Percentiles rank a stretch among this genome's conserved stretches.
phyloP scores from a whole-genome alignment of 2,797 vertebrate genomes.

The Aeoliscus strigatus region DNA sequence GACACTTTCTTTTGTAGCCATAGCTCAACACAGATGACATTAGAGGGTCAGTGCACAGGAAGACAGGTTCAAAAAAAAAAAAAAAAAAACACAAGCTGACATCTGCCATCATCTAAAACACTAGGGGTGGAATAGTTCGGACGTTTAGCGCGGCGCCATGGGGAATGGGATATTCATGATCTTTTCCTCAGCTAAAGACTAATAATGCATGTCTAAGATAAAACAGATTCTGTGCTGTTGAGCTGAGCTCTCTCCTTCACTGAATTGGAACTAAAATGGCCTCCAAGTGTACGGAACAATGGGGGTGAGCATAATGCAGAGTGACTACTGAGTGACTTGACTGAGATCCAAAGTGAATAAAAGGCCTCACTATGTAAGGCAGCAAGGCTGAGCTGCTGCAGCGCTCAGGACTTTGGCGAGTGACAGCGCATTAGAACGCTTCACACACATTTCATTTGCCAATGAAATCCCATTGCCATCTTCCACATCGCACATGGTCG shows the following conservation, averaged over 20 bases:
- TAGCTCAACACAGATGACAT: too few relatives aligned
- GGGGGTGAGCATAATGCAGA: slow-evolving; percentile 75
- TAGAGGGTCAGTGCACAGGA: too few relatives aligned
- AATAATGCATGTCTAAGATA: slow-evolving; percentile 53
- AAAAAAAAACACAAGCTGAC: too few relatives aligned
- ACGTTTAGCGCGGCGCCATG: background rate
- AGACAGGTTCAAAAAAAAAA: too few relatives aligned
- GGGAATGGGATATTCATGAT: slow-evolving; percentile 13
- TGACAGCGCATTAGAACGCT: slow-evolving; percentile 66
- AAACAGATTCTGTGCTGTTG: slow-evolving; percentile 51
- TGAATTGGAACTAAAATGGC: slow-evolving; percentile 77
- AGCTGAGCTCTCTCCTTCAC: slow-evolving; percentile 59
- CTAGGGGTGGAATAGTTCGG: too few relatives aligned
- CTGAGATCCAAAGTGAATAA: slow-evolving; percentile 77
- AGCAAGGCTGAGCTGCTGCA: slow-evolving; percentile 65
- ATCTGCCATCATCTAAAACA: too few relatives aligned
- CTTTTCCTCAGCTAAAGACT: slow-evolving; percentile 36
- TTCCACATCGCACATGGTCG: slow-evolving; percentile 44
- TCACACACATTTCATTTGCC: slow-evolving; percentile 66
- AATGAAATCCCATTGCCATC: slow-evolving; percentile 64
- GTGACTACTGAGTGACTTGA: slow-evolving; percentile 79
- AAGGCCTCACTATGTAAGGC: slow-evolving; percentile 73
- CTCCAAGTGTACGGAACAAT: slow-evolving; percentile 76
- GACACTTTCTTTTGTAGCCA: too few relatives aligned
- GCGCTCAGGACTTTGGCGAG: slow-evolving; percentile 67